Base-by-base conservation (phyloP, 2,797 vertebrate genomes). In the Pseudomugil gertrudae region DNA sequence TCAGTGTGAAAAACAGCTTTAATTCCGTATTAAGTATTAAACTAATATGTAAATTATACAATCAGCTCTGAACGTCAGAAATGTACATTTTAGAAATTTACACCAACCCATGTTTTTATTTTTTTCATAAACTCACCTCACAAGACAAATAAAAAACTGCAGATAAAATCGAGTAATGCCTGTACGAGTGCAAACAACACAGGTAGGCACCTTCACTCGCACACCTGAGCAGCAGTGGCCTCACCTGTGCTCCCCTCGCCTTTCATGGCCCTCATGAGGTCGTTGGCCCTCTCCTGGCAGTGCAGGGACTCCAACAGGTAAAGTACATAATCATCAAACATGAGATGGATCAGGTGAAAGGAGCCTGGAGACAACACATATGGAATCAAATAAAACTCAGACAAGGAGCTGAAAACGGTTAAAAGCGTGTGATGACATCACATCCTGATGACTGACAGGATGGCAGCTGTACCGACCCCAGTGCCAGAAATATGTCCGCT, bases 321-420 rank as follows among this genome's bases (percentile, higher is more conserved):
- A 70, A 99, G 95, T 62, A 99, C 98, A 0, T 99, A 99, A 86
- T 99, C 98, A 74, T 99, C 98, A 53, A 99, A 99, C 96, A 99
- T 99, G 88, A 99, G 91, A 67, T 99, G 98, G 76, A 99, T 99
- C 85, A 99, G 93, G 89, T 99, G 98, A 82, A 99, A 99, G 60
- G 98, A 99, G 19, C 98, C 98, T 99, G 92, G 43, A 57, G 19
- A 72, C 47, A 72, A 13, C 17, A 36, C 17, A 26, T 10, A 7
- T 5, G 14, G 24, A 27, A 14, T 24, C 32, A 19, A 54, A 21
- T 36, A 14, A 11, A 5, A 52, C 0, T 1, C n/a, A 29, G 62
- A 60, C 15, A 40, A 36, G 4, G 9, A 40, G 17, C 5, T 40
- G 8, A 53, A 53, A 30, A n/a, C 51, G 36, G 66, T 55, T 64